Evolutionary conservation across 1,140 invertebrate genomes (phyloP).

Genomic region (Heliconius congener): DNA sequence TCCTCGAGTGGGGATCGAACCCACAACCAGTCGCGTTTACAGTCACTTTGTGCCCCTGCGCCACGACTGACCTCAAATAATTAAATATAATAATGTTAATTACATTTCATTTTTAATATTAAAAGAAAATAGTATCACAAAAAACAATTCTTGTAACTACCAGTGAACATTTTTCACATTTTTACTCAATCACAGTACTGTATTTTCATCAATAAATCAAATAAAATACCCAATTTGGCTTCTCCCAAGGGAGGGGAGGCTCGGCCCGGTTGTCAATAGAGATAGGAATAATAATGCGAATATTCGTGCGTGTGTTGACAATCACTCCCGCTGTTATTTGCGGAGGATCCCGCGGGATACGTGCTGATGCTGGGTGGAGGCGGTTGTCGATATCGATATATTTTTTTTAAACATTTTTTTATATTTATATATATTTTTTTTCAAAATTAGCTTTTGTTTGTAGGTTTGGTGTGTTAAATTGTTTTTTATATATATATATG

Average conservation of each 20-base stretch:
- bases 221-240: constrained; percentile 29
- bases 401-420: not conserved
- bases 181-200: constrained; percentile 19
- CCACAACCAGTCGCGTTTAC: too few species aligned
- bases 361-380: constrained; percentile 5
- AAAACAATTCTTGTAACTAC: too few species aligned
- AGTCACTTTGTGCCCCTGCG: too few species aligned
- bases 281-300: constrained; percentile 63
- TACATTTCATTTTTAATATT: too few species aligned
- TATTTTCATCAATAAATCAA: constrained; percentile 34
- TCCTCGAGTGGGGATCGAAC: too few species aligned
- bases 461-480: not conserved
- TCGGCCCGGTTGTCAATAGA: constrained; percentile 36
- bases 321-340: constrained; percentile 76
- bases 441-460: not conserved
- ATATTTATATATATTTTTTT: not conserved
- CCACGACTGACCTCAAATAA: too few species aligned
- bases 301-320: constrained; percentile 73
- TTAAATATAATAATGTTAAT: too few species aligned
- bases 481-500: not conserved
- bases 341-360: constrained; percentile 55
- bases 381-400: constrained; percentile 5
- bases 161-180: not conserved
- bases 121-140: too few species aligned
- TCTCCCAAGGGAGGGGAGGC: constrained; percentile 27